Evolutionary conservation across 2,113 vertebrate genomes (phyloP).

Genomic region (Aspiorhynchus laticeps): DNA sequence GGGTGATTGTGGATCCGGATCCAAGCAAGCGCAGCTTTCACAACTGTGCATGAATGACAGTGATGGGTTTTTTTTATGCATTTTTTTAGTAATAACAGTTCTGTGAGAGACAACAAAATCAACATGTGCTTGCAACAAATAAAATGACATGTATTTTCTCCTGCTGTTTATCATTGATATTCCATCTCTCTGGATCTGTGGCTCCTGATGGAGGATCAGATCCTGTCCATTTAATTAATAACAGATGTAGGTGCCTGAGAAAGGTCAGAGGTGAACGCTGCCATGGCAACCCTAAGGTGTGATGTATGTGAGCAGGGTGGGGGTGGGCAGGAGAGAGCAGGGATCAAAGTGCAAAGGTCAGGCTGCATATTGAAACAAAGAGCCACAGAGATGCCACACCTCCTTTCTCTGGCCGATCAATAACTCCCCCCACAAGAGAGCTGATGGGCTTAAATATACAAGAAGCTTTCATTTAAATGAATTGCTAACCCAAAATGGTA

Average conservation of each 20-base stretch:
- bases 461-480: constrained; percentile 9
- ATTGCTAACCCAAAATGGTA: not conserved
- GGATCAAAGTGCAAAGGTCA: constrained; percentile 70
- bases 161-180: constrained; percentile 28
- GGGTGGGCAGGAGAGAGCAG: constrained; percentile 50
- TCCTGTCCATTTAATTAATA: constrained; percentile 74
- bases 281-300: constrained; percentile 68
- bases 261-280: constrained; percentile 76
- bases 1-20: not conserved
- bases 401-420: constrained; percentile 62
- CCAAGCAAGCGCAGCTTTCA: not conserved
- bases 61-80: too few relatives aligned
- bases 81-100: not conserved
- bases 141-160: not conserved
- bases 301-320: constrained; percentile 55
- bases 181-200: not conserved
- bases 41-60: not conserved
- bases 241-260: constrained; percentile 77
- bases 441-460: not conserved
- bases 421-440: constrained; percentile 41
- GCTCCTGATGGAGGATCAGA: constrained; percentile 53
- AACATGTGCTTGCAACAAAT: not conserved
- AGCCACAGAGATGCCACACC: constrained; percentile 60
- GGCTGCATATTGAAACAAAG: constrained; percentile 70
- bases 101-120: too few relatives aligned